A percentile compares a stretch with the other conserved stretches of the same genome.
These are phyloP conservation scores for Agrochola lychnidis DNA, from an alignment of 2,888 invertebrate genomes.

Conservation along the genomic window DNA sequence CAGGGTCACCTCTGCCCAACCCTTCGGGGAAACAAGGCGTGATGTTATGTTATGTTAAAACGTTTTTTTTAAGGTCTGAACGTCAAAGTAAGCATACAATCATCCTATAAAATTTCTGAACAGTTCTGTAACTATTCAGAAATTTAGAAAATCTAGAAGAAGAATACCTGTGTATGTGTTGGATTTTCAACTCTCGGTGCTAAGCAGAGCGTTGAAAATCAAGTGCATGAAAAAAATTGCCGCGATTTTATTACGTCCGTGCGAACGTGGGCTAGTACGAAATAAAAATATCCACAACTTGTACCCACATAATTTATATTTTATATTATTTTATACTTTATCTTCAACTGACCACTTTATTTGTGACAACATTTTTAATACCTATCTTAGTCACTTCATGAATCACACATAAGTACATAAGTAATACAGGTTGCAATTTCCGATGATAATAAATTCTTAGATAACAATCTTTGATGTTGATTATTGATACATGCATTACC, in stretches of 20 bases:
- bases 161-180: no score
- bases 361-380: constrained; percentile 30
- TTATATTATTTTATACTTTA: constrained; percentile 9
- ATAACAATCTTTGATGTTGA: constrained; percentile 43
- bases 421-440: constrained; percentile 48
- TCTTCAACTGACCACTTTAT: neutral
- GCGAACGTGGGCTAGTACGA: no score
- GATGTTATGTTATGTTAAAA: no score
- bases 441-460: constrained; percentile 54
- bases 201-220: no score
- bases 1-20: no score
- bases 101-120: no score
- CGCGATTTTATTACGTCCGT: no score
- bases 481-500: constrained; percentile 28
- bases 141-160: no score
- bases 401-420: constrained; percentile 25
- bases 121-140: no score
- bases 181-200: no score
- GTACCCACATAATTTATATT: neutral
- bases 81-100: neutral
- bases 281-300: neutral
- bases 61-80: neutral
- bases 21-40: no score
- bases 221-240: no score
- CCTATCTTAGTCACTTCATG: constrained; percentile 26